Evolutionary conservation across 2,113 vertebrate genomes (phyloP).

Genomic region (Proterorhinus semilunaris): DNA sequence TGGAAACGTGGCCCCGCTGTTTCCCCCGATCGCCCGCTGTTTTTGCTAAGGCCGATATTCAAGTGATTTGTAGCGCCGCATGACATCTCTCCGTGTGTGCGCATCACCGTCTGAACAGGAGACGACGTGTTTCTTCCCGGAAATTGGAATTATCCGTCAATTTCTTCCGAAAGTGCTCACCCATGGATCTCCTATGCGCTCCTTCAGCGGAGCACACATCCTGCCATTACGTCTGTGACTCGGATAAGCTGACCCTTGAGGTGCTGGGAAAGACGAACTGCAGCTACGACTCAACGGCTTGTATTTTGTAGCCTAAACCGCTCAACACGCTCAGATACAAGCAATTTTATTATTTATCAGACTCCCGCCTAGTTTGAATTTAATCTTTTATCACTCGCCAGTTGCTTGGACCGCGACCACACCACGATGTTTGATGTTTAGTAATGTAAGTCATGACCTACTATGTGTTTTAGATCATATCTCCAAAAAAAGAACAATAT

Average conservation of each 20-base stretch:
- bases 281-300: slow-evolving; percentile 1
- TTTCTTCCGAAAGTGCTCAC: neutral
- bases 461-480: slow-evolving; percentile 32
- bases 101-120: neutral
- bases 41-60: neutral
- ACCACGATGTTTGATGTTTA: slow-evolving; percentile 54
- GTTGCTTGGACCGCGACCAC: slow-evolving; percentile 48
- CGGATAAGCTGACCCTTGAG: neutral
- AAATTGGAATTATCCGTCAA: slow-evolving; percentile 3
- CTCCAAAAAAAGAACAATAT: slow-evolving; percentile 24
- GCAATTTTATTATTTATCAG: slow-evolving; percentile 33
- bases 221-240: neutral
- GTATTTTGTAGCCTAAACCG: slow-evolving; percentile 20
- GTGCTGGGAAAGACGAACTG: neutral
- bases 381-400: slow-evolving; percentile 49
- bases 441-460: slow-evolving; percentile 38
- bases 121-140: neutral
- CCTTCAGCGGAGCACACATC: neutral
- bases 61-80: slow-evolving; percentile 1
- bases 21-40: neutral
- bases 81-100: neutral
- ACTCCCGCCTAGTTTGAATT: slow-evolving; percentile 25
- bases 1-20: neutral
- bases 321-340: slow-evolving; percentile 18
- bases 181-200: neutral